phyloP scores from a whole-genome alignment of 2,888 invertebrate genomes.

The Macroteleia sp. region DNA sequence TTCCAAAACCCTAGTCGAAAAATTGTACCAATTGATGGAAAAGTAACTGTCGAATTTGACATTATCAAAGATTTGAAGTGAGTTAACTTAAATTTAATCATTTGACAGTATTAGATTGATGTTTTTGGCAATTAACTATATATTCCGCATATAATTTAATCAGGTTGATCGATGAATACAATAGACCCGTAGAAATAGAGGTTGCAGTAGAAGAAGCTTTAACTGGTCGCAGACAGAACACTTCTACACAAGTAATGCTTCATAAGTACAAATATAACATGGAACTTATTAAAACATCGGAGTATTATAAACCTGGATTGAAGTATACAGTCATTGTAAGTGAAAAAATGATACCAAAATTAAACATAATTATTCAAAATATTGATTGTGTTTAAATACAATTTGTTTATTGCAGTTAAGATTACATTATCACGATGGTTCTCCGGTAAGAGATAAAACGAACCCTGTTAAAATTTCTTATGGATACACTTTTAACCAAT shows the following conservation, averaged over 20 bases:
- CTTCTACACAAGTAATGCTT: conserved; percentile 89
- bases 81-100: conserved; percentile 35
- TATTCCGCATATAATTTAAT: too few relatives aligned
- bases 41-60: conserved; percentile 91
- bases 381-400: too few relatives aligned
- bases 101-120: too few relatives aligned
- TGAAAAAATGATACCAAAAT: conserved; percentile 62
- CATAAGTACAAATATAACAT: conserved; percentile 91
- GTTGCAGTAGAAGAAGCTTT: conserved; percentile 95
- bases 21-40: conserved; percentile 88
- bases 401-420: conserved; percentile 85
- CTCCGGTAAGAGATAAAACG: conserved; percentile 86
- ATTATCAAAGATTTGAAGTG: conserved; percentile 88
- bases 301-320: conserved; percentile 94
- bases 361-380: too few relatives aligned
- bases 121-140: too few relatives aligned
- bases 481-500: conserved; percentile 87
- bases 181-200: conserved; percentile 92
- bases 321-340: conserved; percentile 92
- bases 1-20: conserved; percentile 86
- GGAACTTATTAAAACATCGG: conserved; percentile 91
- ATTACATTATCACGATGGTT: conserved; percentile 89
- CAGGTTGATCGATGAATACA: conserved; percentile 91
- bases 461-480: conserved; percentile 87
- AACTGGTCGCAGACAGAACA: conserved; percentile 93